phyloP scores from a whole-genome alignment of 1,140 invertebrate genomes.

The Oreohelix idahoensis region DNA sequence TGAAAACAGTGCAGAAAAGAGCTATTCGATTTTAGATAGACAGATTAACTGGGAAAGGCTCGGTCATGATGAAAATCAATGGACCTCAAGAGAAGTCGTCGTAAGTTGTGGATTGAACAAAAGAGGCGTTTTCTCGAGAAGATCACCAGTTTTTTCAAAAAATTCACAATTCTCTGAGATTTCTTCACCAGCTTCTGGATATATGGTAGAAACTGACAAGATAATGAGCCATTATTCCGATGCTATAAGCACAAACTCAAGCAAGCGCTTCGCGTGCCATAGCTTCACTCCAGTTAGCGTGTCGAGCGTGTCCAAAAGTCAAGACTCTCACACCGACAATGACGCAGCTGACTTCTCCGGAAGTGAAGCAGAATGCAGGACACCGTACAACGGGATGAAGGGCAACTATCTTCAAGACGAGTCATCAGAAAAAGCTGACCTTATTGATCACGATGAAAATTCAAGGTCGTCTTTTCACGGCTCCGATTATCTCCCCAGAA shows the following conservation, averaged over 20 bases:
- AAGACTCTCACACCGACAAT: neutral
- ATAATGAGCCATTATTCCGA: neutral
- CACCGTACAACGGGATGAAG: neutral
- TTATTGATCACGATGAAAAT: neutral
- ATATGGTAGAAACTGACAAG: neutral
- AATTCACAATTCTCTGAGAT: neutral
- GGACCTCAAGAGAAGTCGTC: neutral
- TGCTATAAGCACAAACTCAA: neutral
- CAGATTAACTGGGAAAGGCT: neutral
- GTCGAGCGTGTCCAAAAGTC: neutral
- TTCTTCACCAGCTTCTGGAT: neutral
- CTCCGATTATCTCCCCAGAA: neutral
- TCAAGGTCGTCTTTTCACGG: neutral
- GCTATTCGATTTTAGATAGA: neutral
- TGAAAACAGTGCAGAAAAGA: neutral
- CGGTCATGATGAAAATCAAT: neutral
- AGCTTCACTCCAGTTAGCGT: neutral
- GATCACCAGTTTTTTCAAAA: neutral
- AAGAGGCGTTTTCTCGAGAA: neutral
- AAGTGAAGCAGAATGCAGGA: neutral
- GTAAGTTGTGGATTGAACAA: neutral
- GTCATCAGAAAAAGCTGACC: neutral
- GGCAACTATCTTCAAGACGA: neutral
- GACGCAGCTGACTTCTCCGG: neutral
- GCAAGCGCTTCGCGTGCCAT: neutral